Percentiles rank a stretch among this genome's conserved stretches.
phyloP scores from a whole-genome alignment of 2,797 vertebrate species.

The Acipenser transmontanus region DNA sequence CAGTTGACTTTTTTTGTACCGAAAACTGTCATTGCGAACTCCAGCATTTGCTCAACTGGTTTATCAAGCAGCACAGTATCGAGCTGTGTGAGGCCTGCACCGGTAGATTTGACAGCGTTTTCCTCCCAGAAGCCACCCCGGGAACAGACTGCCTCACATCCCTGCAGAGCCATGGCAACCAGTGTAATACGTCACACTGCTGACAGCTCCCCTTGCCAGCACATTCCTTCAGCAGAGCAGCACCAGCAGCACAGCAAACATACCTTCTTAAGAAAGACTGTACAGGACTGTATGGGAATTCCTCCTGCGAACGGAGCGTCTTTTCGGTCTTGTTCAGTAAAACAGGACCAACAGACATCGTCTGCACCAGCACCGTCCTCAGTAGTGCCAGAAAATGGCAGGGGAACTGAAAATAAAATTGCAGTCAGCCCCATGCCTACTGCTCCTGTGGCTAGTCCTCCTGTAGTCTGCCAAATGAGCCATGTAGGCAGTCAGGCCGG shows the following conservation, averaged over 20 bases:
- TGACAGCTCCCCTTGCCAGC: conserved; percentile 56
- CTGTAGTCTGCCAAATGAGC: conserved; percentile 84
- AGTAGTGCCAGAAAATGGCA: conserved; percentile 43
- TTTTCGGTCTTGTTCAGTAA: too few relatives aligned
- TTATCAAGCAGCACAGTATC: conserved; percentile 3
- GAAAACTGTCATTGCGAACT: too few relatives aligned
- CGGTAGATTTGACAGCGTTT: background rate
- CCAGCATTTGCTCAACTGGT: too few relatives aligned
- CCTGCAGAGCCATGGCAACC: conserved; percentile 71
- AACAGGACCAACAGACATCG: too few relatives aligned
- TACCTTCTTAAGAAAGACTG: too few relatives aligned
- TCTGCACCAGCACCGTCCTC: conserved; percentile 23
- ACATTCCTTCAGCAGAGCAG: conserved; percentile 45
- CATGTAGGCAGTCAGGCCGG: conserved; percentile 66
- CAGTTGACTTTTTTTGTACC: too few relatives aligned
- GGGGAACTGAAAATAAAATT: conserved; percentile 15
- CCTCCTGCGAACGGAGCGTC: too few relatives aligned
- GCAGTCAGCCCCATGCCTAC: conserved; percentile 46
- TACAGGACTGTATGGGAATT: too few relatives aligned
- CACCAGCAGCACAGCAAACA: background rate
- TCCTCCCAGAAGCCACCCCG: conserved; percentile 19
- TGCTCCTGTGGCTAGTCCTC: conserved; percentile 59
- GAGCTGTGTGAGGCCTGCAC: conserved; percentile 20
- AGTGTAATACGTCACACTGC: conserved; percentile 84
- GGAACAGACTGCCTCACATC: conserved; percentile 33